A percentile compares a stretch with the other conserved stretches of the same genome.
These are phyloP conservation scores for Perca flavescens DNA, from an alignment of 2,113 vertebrate genomes.

Conservation along the genomic window DNA sequence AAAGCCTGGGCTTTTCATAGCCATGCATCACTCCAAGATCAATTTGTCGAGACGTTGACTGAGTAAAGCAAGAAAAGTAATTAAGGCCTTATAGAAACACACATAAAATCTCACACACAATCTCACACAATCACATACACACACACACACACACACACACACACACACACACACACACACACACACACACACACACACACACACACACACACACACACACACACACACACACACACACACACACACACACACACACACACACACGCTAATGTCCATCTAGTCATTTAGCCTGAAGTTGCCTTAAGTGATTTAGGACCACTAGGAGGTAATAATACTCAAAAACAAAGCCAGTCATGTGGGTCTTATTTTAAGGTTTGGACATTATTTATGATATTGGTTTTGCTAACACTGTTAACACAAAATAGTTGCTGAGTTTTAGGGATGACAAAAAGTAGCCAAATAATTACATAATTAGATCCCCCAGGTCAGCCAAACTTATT, in stretches of 20 bases:
- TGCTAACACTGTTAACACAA: neutral
- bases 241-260: too few species aligned
- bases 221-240: too few species aligned
- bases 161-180: neutral
- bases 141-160: neutral
- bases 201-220: neutral
- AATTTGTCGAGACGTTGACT: slow-evolving; percentile 55
- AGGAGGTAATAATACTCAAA: neutral
- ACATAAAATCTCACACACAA: slow-evolving; percentile 16
- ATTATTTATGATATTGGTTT: neutral
- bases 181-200: neutral
- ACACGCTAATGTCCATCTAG: neutral
- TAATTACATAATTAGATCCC: neutral
- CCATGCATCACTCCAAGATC: slow-evolving; percentile 55
- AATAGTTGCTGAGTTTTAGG: neutral
- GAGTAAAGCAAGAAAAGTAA: slow-evolving; percentile 57
- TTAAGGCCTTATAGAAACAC: slow-evolving; percentile 47
- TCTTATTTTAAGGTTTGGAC: neutral
- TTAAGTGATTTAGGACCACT: neutral
- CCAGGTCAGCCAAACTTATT: neutral
- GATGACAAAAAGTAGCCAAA: neutral
- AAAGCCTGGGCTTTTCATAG: slow-evolving; percentile 12
- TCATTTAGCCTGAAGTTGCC: slow-evolving; percentile 25
- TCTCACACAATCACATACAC: slow-evolving; percentile 1
- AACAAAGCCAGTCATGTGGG: neutral